phyloP scores from a whole-genome alignment of 1,140 invertebrate species.

The Mizuhopecten yessoensis region DNA sequence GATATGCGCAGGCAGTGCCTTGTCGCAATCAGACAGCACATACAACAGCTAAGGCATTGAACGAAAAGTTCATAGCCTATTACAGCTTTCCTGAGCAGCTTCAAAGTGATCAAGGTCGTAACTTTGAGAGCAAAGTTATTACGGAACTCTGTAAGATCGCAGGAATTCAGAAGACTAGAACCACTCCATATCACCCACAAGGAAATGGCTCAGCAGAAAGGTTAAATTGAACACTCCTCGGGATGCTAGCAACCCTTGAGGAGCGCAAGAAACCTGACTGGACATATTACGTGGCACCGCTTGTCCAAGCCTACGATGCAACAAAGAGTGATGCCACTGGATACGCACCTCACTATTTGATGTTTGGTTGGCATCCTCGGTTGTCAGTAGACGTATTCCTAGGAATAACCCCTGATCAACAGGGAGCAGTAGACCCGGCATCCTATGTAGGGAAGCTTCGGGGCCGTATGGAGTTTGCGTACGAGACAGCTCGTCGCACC shows the following conservation, averaged over 20 bases:
- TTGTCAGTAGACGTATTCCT: not conserved
- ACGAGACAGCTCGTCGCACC: not conserved
- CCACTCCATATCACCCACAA: slow-evolving; percentile 64
- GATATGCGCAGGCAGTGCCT: slow-evolving; percentile 45
- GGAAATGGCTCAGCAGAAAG: slow-evolving; percentile 39
- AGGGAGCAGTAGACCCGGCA: slow-evolving; percentile 50
- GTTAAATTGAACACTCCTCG: not conserved
- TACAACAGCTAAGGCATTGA: slow-evolving; percentile 51
- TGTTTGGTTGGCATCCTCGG: slow-evolving; percentile 76
- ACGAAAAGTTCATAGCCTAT: slow-evolving; percentile 50
- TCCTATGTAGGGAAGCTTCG: not conserved
- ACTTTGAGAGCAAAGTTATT: slow-evolving; percentile 53
- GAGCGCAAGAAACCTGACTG: slow-evolving; percentile 42
- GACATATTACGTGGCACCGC: slow-evolving; percentile 12
- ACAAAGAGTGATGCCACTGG: slow-evolving; percentile 52
- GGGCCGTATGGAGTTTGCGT: slow-evolving; percentile 11
- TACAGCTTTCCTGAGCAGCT: slow-evolving; percentile 50
- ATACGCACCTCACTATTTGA: slow-evolving; percentile 46
- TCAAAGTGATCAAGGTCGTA: slow-evolving; percentile 53
- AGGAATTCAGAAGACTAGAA: slow-evolving; percentile 50
- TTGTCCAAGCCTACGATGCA: slow-evolving; percentile 48
- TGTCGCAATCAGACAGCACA: slow-evolving; percentile 45
- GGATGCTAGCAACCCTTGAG: slow-evolving; percentile 53
- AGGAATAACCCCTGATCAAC: not conserved
- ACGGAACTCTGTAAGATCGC: slow-evolving; percentile 45